A percentile compares a stretch with the other conserved stretches of the same genome.
Conservation (phyloP, 2,888 invertebrate species). For the Drosophila lutescens region DNA sequence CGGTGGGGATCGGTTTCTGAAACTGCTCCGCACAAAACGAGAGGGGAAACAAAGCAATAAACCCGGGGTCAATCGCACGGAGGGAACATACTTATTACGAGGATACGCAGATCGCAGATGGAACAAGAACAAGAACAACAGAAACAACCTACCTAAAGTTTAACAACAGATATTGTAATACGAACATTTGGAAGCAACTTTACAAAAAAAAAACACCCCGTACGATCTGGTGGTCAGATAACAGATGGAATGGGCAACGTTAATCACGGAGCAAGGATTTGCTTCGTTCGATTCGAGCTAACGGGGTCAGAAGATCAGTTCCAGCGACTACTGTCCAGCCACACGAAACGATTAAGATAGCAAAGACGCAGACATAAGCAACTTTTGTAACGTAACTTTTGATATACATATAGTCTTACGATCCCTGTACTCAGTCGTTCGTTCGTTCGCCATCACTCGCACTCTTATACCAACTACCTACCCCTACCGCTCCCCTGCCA, state of each 20-base stretch:
- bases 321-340: constrained; percentile 11
- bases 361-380: constrained; percentile 22
- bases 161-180: constrained; percentile 58
- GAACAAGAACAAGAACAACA: constrained; percentile 39
- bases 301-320: constrained; percentile 24
- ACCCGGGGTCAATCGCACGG: constrained; percentile 31
- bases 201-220: constrained; percentile 48
- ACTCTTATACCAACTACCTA: neutral
- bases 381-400: constrained; percentile 48
- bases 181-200: constrained; percentile 63
- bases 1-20: constrained; percentile 32
- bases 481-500: neutral
- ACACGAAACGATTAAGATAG: neutral
- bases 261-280: constrained; percentile 31
- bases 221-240: constrained; percentile 1
- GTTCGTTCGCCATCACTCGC: constrained; percentile 11
- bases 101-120: constrained; percentile 5
- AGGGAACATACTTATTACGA: constrained; percentile 30
- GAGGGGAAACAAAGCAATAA: constrained; percentile 50
- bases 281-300: constrained; percentile 30
- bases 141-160: constrained; percentile 73
- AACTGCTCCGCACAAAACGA: constrained; percentile 30
- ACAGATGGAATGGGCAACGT: constrained; percentile 18
- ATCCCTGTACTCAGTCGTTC: constrained; percentile 28
- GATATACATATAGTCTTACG: constrained; percentile 42